Percentiles rank a stretch among this genome's conserved stretches.
Evolutionary conservation across 2,113 vertebrate genomes (phyloP).

Genomic region (Amblyornis subalaris): DNA sequence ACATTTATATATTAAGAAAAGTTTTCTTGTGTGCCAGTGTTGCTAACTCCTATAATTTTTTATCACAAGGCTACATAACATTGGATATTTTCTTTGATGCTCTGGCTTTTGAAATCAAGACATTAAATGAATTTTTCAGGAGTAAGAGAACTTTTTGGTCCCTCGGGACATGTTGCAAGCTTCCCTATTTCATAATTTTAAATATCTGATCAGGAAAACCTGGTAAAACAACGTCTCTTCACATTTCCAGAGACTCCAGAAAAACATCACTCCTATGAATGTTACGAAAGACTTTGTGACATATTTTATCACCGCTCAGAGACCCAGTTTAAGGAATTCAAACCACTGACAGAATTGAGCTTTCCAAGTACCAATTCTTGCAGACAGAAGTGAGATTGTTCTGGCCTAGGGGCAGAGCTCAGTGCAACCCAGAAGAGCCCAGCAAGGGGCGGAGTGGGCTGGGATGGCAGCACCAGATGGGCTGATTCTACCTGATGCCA

Average conservation of each 20-base stretch:
- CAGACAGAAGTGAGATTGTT: neutral
- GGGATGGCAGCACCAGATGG: neutral
- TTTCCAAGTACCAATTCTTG: neutral
- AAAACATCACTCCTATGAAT: neutral
- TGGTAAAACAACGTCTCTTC: neutral
- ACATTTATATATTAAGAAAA: neutral
- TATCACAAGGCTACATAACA: neutral
- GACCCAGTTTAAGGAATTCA: neutral
- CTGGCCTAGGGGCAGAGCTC: fast-evolving
- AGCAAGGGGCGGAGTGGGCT: fast-evolving
- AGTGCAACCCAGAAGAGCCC: neutral
- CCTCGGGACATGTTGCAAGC: neutral
- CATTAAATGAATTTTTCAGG: neutral
- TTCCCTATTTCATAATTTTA: neutral
- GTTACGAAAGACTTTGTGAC: neutral
- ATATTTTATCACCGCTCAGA: neutral
- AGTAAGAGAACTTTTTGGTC: neutral
- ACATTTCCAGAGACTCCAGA: neutral
- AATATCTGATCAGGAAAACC: neutral
- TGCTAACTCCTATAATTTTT: neutral
- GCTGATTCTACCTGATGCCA: neutral
- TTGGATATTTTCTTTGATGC: neutral
- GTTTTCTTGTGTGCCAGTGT: neutral
- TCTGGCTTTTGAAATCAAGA: neutral
- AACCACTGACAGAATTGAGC: neutral